Evolutionary conservation across 37 sponge, comb jelly and placozoan species (phyloP).

Genomic region (Ephydatia muelleri): DNA sequence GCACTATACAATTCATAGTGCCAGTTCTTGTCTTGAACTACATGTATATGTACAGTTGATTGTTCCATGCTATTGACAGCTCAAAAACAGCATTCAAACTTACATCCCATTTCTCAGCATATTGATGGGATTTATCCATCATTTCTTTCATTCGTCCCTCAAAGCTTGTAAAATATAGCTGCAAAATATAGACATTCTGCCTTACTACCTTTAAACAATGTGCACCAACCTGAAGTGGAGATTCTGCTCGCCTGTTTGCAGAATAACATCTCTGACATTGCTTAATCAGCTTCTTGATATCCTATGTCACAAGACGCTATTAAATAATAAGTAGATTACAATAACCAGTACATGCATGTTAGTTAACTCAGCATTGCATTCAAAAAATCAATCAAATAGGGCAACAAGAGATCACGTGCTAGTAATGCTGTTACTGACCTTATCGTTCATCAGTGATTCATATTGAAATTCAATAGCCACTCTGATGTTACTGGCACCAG

Average conservation of each 20-base stretch:
- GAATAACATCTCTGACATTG: slow-evolving; percentile 89
- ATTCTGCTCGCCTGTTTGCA: slow-evolving; percentile 62
- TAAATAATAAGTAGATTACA: slow-evolving; percentile 5
- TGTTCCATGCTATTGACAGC: too few species aligned
- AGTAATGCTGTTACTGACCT: slow-evolving; percentile 31
- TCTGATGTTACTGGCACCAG: slow-evolving; percentile 45
- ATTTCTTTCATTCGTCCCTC: slow-evolving; percentile 41
- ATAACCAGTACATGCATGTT: not conserved
- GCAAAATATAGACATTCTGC: not conserved
- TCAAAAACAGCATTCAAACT: slow-evolving; percentile 6
- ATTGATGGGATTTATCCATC: slow-evolving; percentile 27
- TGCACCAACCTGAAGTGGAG: slow-evolving; percentile 58
- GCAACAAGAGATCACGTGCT: not conserved
- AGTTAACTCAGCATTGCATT: not conserved
- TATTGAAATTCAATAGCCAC: slow-evolving; percentile 79
- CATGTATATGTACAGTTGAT: too few species aligned
- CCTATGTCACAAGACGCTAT: slow-evolving; percentile 32
- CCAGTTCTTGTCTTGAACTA: too few species aligned
- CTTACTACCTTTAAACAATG: not conserved
- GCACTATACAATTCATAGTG: too few species aligned
- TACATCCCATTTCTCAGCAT: slow-evolving; percentile 75
- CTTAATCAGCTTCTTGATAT: slow-evolving; percentile 65
- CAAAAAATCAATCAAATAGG: not conserved
- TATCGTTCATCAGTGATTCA: slow-evolving; percentile 77
- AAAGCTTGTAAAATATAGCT: slow-evolving; percentile 75